Percentiles rank a stretch among this genome's conserved stretches.
phyloP scores from a whole-genome alignment of 2,888 invertebrate species.

The Pegoplata infirma region DNA sequence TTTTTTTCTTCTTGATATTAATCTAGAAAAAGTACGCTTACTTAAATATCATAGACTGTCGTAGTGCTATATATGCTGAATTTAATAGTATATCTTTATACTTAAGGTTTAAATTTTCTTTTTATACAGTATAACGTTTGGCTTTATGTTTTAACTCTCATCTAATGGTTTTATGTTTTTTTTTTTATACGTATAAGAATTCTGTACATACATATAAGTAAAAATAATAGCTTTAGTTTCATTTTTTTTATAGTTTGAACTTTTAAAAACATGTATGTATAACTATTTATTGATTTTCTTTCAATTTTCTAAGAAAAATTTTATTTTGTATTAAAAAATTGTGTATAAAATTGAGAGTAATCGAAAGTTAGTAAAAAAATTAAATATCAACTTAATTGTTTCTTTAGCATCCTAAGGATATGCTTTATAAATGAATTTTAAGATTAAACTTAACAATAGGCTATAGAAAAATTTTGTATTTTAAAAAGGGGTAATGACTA shows the following conservation, averaged over 20 bases:
- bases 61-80: background rate
- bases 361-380: conserved; percentile 10
- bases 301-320: background rate
- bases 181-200: background rate
- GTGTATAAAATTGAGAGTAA: background rate
- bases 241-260: conserved; percentile 32
- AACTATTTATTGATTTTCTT: conserved; percentile 40
- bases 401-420: conserved; percentile 7
- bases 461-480: background rate
- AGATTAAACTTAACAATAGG: conserved; percentile 5
- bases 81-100: background rate
- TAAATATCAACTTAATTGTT: conserved; percentile 23
- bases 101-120: background rate
- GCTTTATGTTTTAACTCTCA: background rate
- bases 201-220: conserved; percentile 6
- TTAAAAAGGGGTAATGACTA: background rate
- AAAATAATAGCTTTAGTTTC: conserved; percentile 27
- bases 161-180: background rate
- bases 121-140: background rate
- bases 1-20: too few relatives aligned
- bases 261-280: conserved; percentile 11
- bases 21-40: background rate
- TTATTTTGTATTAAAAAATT: background rate
- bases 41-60: background rate
- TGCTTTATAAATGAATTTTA: conserved; percentile 7